A percentile compares a stretch with the other conserved stretches of the same genome.
phyloP scores from a whole-genome alignment of 2,888 invertebrate genomes.

The Euclidia mi region DNA sequence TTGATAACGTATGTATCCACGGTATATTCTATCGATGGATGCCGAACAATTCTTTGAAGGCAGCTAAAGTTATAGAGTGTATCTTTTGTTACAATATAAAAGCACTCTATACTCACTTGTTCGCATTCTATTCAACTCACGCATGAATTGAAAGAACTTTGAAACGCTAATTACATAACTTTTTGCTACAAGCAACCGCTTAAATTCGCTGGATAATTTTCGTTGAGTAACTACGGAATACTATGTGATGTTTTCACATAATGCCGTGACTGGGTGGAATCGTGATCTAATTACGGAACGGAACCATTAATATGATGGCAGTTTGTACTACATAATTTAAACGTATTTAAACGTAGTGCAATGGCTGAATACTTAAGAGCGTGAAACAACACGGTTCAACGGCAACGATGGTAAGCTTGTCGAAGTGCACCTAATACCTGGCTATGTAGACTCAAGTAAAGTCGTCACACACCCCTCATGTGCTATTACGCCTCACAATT shows the following conservation, averaged over 20 bases:
- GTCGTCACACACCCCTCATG: conserved; percentile 55
- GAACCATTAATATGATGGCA: neutral
- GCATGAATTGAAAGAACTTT: conserved; percentile 65
- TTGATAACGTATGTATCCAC: neutral
- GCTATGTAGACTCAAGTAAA: conserved; percentile 36
- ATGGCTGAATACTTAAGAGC: neutral
- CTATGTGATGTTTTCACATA: conserved; percentile 51
- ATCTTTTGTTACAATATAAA: neutral
- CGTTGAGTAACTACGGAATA: no score
- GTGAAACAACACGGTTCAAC: neutral
- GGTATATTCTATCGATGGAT: neutral
- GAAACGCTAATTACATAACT: conserved; percentile 77
- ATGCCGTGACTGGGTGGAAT: conserved; percentile 26
- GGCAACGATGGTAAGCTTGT: conserved; percentile 18
- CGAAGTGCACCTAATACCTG: conserved; percentile 28
- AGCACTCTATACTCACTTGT: conserved; percentile 32
- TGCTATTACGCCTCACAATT: conserved; percentile 56
- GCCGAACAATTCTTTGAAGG: no score
- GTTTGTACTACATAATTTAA: neutral
- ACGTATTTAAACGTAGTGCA: neutral
- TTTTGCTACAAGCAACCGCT: conserved; percentile 66
- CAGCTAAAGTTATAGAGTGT: no score
- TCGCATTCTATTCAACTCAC: conserved; percentile 58
- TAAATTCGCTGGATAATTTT: conserved; percentile 58
- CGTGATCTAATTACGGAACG: conserved; percentile 14